A percentile compares a stretch with the other conserved stretches of the same genome.
phyloP scores from a whole-genome alignment of 2,888 invertebrate species.

The Hyppa rectilinea region DNA sequence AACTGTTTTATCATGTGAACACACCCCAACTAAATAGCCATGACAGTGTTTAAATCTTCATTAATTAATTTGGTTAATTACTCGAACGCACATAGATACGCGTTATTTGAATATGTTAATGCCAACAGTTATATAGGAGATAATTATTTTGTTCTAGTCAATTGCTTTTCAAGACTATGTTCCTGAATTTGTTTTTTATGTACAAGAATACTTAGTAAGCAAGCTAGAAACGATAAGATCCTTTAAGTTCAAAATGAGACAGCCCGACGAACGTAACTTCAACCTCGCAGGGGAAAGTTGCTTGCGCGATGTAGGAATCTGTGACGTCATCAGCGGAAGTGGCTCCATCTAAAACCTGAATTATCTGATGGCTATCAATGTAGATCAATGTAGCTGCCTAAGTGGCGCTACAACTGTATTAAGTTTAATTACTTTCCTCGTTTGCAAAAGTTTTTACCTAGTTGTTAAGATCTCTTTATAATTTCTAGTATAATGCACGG shows the following conservation, averaged over 20 bases:
- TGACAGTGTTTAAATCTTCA: constrained; percentile 40
- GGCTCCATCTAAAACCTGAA: neutral
- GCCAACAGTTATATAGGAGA: constrained; percentile 39
- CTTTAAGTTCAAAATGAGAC: neutral
- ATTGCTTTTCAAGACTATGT: constrained; percentile 45
- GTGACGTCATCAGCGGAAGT: neutral
- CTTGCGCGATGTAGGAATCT: neutral
- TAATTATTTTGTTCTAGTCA: constrained; percentile 56
- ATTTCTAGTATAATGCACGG: constrained; percentile 40
- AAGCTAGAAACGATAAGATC: too few species aligned
- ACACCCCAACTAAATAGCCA: constrained; percentile 23
- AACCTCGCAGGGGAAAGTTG: neutral
- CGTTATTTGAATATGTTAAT: constrained; percentile 25
- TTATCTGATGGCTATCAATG: neutral
- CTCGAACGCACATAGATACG: neutral
- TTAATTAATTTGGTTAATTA: constrained; percentile 15
- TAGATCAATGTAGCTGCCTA: neutral
- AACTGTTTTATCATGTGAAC: neutral
- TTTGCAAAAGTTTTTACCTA: constrained; percentile 21
- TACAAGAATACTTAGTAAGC: constrained; percentile 24
- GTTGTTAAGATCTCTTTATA: constrained; percentile 30
- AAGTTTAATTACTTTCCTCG: constrained; percentile 23
- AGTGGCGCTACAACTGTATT: constrained; percentile 1
- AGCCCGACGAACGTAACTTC: neutral
- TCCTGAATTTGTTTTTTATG: constrained; percentile 32